Conservation (phyloP, 2,888 invertebrate species). For the Pammene fasciana region DNA sequence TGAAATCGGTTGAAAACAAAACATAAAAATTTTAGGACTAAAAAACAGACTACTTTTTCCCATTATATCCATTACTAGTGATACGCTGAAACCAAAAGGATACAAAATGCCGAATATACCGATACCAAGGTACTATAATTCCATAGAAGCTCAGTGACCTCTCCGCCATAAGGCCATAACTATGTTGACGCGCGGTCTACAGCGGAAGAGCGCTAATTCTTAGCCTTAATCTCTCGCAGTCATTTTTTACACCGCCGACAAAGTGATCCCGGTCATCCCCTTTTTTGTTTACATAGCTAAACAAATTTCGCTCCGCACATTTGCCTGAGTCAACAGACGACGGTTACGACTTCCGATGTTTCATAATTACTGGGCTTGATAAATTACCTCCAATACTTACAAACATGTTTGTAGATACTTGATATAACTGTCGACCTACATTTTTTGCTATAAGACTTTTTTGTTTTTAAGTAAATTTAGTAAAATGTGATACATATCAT, state of each 20-base stretch:
- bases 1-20: too few relatives aligned
- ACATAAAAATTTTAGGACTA: too few relatives aligned
- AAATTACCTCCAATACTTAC: slow-evolving; percentile 31
- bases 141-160: too few relatives aligned
- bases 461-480: not conserved
- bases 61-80: too few relatives aligned
- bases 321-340: slow-evolving; percentile 50
- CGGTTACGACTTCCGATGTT: slow-evolving; percentile 49
- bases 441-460: not conserved
- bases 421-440: not conserved
- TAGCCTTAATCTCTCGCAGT: slow-evolving; percentile 26
- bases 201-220: slow-evolving; percentile 40
- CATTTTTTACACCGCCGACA: slow-evolving; percentile 36
- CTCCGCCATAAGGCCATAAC: too few relatives aligned
- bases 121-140: too few relatives aligned
- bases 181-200: slow-evolving; percentile 9
- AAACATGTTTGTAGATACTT: too few relatives aligned
- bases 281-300: slow-evolving; percentile 45
- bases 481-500: too few relatives aligned
- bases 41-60: too few relatives aligned
- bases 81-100: too few relatives aligned
- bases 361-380: slow-evolving; percentile 45
- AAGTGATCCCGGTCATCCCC: slow-evolving; percentile 43
- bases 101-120: too few relatives aligned
- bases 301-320: slow-evolving; percentile 42